phyloP scores from a whole-genome alignment of 1,140 invertebrate species.

The Mizuhopecten yessoensis region DNA sequence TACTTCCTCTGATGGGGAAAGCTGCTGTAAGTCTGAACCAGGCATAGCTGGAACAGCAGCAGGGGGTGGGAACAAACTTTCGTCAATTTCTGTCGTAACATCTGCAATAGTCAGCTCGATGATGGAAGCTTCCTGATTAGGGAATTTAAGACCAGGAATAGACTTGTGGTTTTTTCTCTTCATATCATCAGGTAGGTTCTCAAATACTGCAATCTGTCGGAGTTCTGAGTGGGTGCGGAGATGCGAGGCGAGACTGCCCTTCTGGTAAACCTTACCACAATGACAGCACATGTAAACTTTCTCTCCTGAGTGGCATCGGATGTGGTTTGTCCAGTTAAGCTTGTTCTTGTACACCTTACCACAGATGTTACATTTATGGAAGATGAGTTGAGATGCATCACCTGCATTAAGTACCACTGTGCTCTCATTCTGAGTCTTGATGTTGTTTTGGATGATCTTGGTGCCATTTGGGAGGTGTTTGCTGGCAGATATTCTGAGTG shows the following conservation, averaged over 20 bases:
- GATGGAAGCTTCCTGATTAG: conserved; percentile 57
- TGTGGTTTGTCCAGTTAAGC: conserved; percentile 56
- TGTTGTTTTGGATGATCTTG: conserved; percentile 62
- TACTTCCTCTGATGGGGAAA: conserved; percentile 50
- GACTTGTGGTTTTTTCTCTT: conserved; percentile 63
- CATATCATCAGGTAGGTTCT: conserved; percentile 60
- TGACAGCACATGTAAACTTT: conserved; percentile 64
- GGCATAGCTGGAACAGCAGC: neutral
- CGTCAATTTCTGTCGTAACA: conserved; percentile 57
- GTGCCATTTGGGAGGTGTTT: conserved; percentile 59
- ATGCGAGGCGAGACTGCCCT: conserved; percentile 53
- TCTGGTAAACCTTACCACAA: conserved; percentile 59
- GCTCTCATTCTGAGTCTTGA: conserved; percentile 60
- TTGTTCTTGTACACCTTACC: conserved; percentile 59
- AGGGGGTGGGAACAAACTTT: conserved; percentile 49
- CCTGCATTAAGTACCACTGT: conserved; percentile 62
- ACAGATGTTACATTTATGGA: conserved; percentile 61
- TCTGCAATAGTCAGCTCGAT: conserved; percentile 61
- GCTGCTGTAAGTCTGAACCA: neutral
- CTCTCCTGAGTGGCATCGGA: conserved; percentile 58
- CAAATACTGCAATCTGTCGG: conserved; percentile 62
- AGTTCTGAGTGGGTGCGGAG: conserved; percentile 60
- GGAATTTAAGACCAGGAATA: conserved; percentile 56
- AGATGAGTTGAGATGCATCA: conserved; percentile 43
- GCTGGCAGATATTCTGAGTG: neutral